Evolutionary conservation across 2,113 vertebrate genomes (phyloP).

Genomic region (Pterocles burchelli): DNA sequence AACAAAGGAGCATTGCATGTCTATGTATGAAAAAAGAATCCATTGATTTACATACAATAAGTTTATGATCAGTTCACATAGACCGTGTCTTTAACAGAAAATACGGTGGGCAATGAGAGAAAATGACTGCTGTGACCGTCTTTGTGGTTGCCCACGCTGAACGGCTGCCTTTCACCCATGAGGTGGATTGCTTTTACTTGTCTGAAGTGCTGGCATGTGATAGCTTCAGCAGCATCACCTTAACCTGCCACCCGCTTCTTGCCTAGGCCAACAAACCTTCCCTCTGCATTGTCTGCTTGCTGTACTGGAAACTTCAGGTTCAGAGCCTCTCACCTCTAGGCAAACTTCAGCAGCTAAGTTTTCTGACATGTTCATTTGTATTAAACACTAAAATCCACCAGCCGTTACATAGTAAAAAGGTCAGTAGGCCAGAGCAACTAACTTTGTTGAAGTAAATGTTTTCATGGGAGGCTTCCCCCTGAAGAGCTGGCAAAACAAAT

Average conservation of each 20-base stretch:
- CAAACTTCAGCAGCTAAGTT: neutral
- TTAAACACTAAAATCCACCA: neutral
- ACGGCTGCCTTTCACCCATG: neutral
- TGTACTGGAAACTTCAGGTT: neutral
- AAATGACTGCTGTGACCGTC: neutral
- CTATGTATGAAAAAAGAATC: neutral
- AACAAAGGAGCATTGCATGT: neutral
- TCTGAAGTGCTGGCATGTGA: neutral
- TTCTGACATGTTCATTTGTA: neutral
- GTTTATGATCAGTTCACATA: neutral
- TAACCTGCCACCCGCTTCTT: neutral
- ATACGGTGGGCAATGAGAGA: rapidly evolving
- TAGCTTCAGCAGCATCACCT: neutral
- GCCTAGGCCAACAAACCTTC: neutral
- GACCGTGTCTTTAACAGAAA: neutral
- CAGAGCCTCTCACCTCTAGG: neutral
- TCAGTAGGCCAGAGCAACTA: neutral
- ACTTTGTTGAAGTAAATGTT: neutral
- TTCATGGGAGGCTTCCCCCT: neutral
- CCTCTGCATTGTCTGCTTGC: neutral
- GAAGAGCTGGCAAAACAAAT: neutral
- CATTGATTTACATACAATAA: neutral
- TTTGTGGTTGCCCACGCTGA: neutral
- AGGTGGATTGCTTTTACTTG: neutral
- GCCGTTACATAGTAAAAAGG: neutral